A percentile compares a stretch with the other conserved stretches of the same genome.
These are phyloP conservation scores for Odontophorus gujanensis DNA, from an alignment of 2,113 vertebrate species.

Conservation along the genomic window DNA sequence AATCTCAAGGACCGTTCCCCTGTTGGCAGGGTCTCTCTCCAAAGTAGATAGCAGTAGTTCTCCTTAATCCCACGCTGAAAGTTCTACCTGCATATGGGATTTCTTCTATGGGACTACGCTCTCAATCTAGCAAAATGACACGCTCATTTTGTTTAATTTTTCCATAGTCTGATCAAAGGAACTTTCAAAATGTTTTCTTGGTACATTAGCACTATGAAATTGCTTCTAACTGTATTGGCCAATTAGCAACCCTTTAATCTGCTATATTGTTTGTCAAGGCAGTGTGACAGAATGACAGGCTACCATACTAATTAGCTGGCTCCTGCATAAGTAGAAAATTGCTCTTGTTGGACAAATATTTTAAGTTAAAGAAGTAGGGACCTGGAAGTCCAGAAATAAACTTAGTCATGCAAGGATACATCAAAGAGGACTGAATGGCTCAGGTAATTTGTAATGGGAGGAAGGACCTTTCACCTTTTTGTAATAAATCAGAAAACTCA, in stretches of 20 bases:
- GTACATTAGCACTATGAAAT: slow-evolving; percentile 41
- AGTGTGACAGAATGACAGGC: slow-evolving; percentile 58
- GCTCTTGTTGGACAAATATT: slow-evolving; percentile 60
- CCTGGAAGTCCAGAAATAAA: slow-evolving; percentile 6
- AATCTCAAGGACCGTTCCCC: neutral
- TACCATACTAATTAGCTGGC: slow-evolving; percentile 50
- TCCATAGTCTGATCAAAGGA: slow-evolving; percentile 21
- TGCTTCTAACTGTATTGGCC: slow-evolving; percentile 39
- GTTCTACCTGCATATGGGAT: neutral
- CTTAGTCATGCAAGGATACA: slow-evolving; percentile 10
- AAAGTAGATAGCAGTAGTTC: neutral
- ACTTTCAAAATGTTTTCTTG: slow-evolving; percentile 20
- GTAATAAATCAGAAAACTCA: neutral
- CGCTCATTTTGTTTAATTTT: neutral
- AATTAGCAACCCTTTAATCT: slow-evolving; percentile 73
- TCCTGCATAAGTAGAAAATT: slow-evolving; percentile 57
- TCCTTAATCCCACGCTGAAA: neutral
- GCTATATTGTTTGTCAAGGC: slow-evolving; percentile 44
- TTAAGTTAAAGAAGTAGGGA: slow-evolving; percentile 9
- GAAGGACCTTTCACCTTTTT: slow-evolving; percentile 5
- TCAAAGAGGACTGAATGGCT: neutral
- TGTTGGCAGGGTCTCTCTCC: neutral
- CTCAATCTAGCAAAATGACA: neutral
- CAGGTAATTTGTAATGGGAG: neutral
- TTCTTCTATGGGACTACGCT: neutral